A percentile compares a stretch with the other conserved stretches of the same genome.
phyloP scores from a whole-genome alignment of 2,888 invertebrate genomes.

The Melolontha melolontha region DNA sequence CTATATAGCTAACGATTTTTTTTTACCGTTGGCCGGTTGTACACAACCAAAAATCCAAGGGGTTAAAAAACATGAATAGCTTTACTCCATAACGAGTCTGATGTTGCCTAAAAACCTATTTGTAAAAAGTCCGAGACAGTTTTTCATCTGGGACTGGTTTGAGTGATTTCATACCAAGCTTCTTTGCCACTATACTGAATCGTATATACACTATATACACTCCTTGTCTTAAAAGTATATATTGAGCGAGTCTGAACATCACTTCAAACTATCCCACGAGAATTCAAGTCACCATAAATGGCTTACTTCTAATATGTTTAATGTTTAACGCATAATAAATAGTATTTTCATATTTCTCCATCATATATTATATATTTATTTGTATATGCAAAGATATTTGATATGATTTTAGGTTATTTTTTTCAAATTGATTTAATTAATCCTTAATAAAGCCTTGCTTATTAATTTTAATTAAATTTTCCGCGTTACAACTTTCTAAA shows the following conservation, averaged over 20 bases:
- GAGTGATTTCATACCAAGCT: constrained; percentile 61
- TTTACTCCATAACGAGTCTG: constrained; percentile 61
- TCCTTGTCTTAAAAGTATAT: constrained; percentile 23
- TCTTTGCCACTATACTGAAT: constrained; percentile 49
- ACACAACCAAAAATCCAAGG: constrained; percentile 58
- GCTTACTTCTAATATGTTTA: constrained; percentile 12
- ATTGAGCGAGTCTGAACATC: constrained; percentile 9
- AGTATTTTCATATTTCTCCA: constrained; percentile 10
- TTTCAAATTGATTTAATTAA: too few species aligned
- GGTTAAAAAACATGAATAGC: constrained; percentile 59
- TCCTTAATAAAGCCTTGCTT: too few species aligned
- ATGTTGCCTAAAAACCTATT: constrained; percentile 57
- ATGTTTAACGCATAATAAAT: neutral
- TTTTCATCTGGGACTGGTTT: constrained; percentile 61
- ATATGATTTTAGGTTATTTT: too few species aligned
- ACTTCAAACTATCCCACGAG: constrained; percentile 21
- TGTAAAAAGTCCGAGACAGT: constrained; percentile 63
- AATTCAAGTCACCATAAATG: constrained; percentile 23
- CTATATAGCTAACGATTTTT: constrained; percentile 55
- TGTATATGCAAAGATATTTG: too few species aligned
- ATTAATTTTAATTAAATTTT: too few species aligned
- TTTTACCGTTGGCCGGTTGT: constrained; percentile 42
- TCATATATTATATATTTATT: neutral
- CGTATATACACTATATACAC: constrained; percentile 40
- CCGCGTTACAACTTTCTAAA: too few species aligned